phyloP scores from a whole-genome alignment of 2,797 vertebrate species.

The Orientallactaga sibirica region DNA sequence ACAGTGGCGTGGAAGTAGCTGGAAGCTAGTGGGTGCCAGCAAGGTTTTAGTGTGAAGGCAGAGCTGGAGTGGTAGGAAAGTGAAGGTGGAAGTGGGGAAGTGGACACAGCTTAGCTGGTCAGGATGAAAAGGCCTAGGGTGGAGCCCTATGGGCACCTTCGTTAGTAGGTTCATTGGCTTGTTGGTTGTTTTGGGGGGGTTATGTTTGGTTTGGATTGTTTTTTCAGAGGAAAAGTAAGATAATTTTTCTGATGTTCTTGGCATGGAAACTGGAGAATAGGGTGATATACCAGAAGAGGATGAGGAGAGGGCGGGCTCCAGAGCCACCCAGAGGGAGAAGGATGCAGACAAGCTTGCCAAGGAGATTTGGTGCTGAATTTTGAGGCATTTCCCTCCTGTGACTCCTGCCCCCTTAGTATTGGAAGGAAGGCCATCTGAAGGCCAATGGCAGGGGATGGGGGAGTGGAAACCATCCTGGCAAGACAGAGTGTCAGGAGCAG shows the following conservation, averaged over 20 bases:
- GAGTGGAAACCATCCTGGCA: not conserved
- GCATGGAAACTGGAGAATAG: not conserved
- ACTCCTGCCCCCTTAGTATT: not conserved
- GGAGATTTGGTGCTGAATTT: not conserved
- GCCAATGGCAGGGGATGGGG: not conserved
- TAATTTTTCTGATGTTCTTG: not conserved
- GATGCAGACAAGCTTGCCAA: not conserved
- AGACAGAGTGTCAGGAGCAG: not conserved
- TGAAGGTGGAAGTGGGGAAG: not conserved
- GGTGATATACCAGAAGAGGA: not conserved
- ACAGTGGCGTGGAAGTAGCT: not conserved
- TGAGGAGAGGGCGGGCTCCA: not conserved
- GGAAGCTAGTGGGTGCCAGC: not conserved
- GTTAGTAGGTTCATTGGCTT: not conserved
- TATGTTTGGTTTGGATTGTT: constrained; percentile 31
- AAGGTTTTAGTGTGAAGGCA: not conserved
- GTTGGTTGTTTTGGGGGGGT: not conserved
- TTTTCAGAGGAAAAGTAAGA: not conserved
- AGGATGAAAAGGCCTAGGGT: not conserved
- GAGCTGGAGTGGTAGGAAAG: not conserved
- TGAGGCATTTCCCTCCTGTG: not conserved
- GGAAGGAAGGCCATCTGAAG: not conserved
- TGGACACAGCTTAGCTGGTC: not conserved
- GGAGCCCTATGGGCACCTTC: not conserved
- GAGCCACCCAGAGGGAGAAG: not conserved